Evolutionary conservation across 1,140 invertebrate genomes (phyloP), one percentile per base, ranked within the genome.

Genomic region (Papilio aristodemus): DNA sequence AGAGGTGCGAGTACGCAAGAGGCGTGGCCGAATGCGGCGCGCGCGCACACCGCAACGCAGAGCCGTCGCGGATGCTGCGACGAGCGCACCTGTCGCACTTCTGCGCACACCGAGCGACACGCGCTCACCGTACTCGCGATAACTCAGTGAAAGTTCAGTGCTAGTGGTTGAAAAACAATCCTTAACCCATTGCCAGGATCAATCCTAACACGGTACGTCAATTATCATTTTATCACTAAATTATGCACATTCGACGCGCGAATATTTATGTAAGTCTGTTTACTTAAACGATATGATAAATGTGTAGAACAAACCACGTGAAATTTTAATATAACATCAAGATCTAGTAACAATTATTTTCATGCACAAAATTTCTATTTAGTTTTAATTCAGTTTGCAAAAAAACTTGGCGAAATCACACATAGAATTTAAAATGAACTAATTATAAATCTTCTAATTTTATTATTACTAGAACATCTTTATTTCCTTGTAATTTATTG

Each of bases 1-100:
- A 81, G 81, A 83, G 84, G 71, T 83, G 84, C 87, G 86, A 82
- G 83, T 79, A 85, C 88, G 86, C 86, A 87, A 82, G 81, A 78
- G 81, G 86, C 85, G 85, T 86, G 85, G 77, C 71, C 67, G 85
- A 85, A 84, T 75, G 69, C 68, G 62, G 68, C 71, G 46, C 66
- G 67, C 73, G 69, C 70, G 77, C 75, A 71, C 62, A 38, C 62
- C 68, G 68, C 46, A 62, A 71, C 69, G 72, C 87, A 89, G 76
- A 85, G 72, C 83, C 83, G 80, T 74, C 74, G 80, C 77, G 83
- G 88, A 90, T 84, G 86, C 88, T 90, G 84, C 83, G 80, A 78
- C 79, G 74, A 60, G 68, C 83, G 80, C 82, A 86, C 85, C 78
- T 84, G 82, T 80, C 78, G 70, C 63, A 22, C 73, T 37, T 22